Evolutionary conservation across 2,888 invertebrate species (phyloP), one percentile per base, ranked within the genome.

Genomic region (Euzophera pinguis): DNA sequence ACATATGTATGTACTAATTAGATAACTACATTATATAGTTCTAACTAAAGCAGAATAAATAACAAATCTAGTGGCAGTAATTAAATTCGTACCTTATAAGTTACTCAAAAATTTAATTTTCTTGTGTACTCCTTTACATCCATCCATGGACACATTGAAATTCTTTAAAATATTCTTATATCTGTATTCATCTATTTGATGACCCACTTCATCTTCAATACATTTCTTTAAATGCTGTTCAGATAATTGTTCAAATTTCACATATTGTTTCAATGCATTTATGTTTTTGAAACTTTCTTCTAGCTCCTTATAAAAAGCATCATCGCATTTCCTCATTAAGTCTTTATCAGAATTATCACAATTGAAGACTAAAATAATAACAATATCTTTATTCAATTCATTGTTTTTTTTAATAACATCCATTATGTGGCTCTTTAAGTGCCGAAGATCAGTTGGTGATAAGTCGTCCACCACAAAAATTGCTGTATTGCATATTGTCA

Each of bases 81-180:
- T 27, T 38, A 6, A 27, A 48, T 2, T 42, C 69, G 63, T 68
- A 74, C 67, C 69, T 73, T 52, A 74, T 34, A 59, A 51, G 52
- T 66, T 59, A 63, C 71, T 78, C 60, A 85, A 62, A 59, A 81
- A 73, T 56, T 83, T 85, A 52, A 89, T 78, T 73, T 86, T 90
- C 52, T 73, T 76, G 57, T 86, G 69, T 29, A 90, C 89, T 60
- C 87, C 81, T 80, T 90, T 91, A 65, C 90, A 90, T 22, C 90
- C 90, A 73, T 90, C 85, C 41, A 70, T 52, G 1, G 73, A 61
- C 1, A 86, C 86, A 76, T 88, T 74, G 59, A 90, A 89, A 58
- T 82, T 75, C 60, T 76, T 81, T 37, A 79, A 54, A 29, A 90
- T 58, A 45, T 69, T 69, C 9, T 67, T 56, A 53, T 80, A 63